Percentiles rank a stretch among this genome's conserved stretches.
Conservation (phyloP, 1,140 invertebrate genomes). For the Elymnias hypermnestra region DNA sequence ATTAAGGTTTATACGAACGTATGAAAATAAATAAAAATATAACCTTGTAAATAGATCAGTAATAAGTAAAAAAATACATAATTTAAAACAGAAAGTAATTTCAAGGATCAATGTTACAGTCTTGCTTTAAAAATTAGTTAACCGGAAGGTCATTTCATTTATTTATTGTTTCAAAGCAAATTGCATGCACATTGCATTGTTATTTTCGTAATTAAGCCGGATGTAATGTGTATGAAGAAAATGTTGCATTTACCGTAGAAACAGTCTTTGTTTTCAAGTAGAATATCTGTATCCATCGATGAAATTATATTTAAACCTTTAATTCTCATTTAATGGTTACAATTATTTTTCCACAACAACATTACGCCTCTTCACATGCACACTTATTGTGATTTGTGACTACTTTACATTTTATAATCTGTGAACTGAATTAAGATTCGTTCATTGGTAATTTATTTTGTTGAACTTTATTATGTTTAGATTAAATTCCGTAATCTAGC, state of each 20-base stretch:
- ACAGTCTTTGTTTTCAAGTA: conserved; percentile 48
- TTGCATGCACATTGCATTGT: conserved; percentile 25
- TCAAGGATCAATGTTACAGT: conserved; percentile 16
- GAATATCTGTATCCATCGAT: conserved; percentile 62
- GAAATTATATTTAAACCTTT: conserved; percentile 5
- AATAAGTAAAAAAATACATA: conserved; percentile 1
- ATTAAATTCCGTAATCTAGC: too few relatives aligned
- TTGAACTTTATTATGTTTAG: too few relatives aligned
- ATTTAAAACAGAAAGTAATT: conserved; percentile 19
- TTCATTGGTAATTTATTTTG: background rate
- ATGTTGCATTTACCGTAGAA: conserved; percentile 50
- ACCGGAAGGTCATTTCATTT: conserved; percentile 24
- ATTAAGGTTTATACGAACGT: background rate
- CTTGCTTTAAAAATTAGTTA: conserved; percentile 19
- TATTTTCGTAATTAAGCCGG: conserved; percentile 38
- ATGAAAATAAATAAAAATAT: too few relatives aligned
- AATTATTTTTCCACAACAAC: conserved; percentile 12
- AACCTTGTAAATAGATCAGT: conserved; percentile 13
- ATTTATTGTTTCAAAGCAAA: conserved; percentile 17
- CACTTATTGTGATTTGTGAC: conserved; percentile 12
- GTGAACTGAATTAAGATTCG: background rate
- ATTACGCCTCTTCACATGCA: conserved; percentile 14
- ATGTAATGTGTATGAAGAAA: conserved; percentile 23
- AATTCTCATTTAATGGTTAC: background rate
- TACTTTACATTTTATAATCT: background rate